phyloP scores from a whole-genome alignment of 2,113 vertebrate species.

The Callaeas wilsoni region DNA sequence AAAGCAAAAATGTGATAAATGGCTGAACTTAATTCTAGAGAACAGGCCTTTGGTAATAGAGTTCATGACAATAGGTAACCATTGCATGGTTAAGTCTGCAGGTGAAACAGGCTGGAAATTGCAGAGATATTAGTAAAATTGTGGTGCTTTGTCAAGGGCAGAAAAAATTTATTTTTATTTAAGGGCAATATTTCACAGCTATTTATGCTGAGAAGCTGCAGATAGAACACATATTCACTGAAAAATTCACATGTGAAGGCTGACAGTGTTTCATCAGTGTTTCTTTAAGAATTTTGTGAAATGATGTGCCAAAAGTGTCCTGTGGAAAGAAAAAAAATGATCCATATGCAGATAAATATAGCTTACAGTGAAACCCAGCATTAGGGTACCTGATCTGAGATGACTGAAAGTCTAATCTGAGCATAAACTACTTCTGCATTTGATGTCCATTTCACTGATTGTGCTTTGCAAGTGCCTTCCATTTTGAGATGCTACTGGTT shows the following conservation, averaged over 20 bases:
- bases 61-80: neutral
- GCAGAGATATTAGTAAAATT: neutral
- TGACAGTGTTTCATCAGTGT: neutral
- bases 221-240: neutral
- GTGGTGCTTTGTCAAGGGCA: neutral
- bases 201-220: neutral
- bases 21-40: neutral
- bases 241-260: neutral
- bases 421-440: neutral
- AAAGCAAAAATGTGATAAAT: neutral
- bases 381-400: neutral
- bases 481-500: conserved; percentile 9
- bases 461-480: neutral
- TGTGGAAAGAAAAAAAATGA: neutral
- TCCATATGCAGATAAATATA: neutral
- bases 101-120: neutral
- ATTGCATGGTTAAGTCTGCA: neutral
- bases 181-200: neutral
- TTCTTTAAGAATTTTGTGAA: neutral
- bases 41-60: neutral
- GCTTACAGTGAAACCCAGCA: neutral
- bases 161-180: neutral
- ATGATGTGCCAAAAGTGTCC: neutral
- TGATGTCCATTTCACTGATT: neutral
- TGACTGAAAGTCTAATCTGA: neutral